Conservation (phyloP, 2,888 invertebrate species). For the Exephanes ischioxanthus region DNA sequence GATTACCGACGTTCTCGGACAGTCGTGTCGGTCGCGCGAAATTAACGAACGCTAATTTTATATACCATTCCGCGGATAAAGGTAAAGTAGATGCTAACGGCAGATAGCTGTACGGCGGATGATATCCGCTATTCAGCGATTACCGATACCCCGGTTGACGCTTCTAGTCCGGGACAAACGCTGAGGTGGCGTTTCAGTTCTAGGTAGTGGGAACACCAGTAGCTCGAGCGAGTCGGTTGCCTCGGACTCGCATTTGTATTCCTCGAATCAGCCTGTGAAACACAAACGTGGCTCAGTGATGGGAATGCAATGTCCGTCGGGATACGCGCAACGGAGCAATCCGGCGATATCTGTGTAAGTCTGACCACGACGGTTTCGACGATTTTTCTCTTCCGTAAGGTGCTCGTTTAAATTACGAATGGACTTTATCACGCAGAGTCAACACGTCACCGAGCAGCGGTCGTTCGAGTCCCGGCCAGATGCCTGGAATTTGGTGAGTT, state of each 20-base stretch:
- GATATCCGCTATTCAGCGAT: not conserved
- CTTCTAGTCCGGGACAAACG: not conserved
- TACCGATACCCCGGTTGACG: not conserved
- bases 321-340: conserved; percentile 84
- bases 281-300: conserved; percentile 86
- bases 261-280: conserved; percentile 83
- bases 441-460: conserved; percentile 83
- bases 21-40: conserved; percentile 77
- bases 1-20: conserved; percentile 78
- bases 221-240: conserved; percentile 95
- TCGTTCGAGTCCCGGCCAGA: conserved; percentile 83
- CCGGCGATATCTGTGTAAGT: conserved; percentile 85
- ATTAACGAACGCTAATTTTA: conserved; percentile 80
- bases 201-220: conserved; percentile 87
- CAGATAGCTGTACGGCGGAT: not conserved
- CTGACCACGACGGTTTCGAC: conserved; percentile 3
- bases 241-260: conserved; percentile 85
- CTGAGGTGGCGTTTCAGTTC: conserved; percentile 70
- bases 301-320: conserved; percentile 85
- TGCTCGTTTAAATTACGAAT: conserved; percentile 5
- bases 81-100: conserved; percentile 69
- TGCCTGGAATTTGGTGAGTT: conserved; percentile 83
- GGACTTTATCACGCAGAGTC: conserved; percentile 71
- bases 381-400: not conserved
- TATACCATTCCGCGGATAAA: conserved; percentile 82